Evolutionary conservation across 1,140 invertebrate species (phyloP), one percentile per base, ranked within the genome.

Genomic region (Aphaenogaster floridana): DNA sequence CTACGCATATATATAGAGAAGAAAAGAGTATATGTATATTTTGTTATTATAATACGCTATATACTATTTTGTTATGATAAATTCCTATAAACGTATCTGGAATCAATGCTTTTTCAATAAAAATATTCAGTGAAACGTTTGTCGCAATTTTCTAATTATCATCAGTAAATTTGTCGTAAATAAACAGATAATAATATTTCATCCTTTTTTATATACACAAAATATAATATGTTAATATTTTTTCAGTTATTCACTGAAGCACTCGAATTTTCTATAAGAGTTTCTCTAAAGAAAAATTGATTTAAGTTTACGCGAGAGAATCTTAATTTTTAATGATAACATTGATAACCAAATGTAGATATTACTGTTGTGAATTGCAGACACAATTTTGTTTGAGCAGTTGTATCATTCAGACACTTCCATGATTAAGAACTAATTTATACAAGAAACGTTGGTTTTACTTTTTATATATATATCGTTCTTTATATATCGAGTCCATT

Each of bases 321-420:
- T 15, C n/a, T 69, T 50, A 2, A 21, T n/a, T 74, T 74, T 83
- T 21, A 61, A 48, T 15, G 3, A 61, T 8, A 59, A 36, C 6
- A 61, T 36, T 15, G 3, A 61, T 8, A 59, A 36, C 6, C 11
- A 61, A 61, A 74, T 83, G 3, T 61, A 84, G 69, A 76, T 39
- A 17, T 74, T 34, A 61, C 17, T 48, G 42, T 1, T 84, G 34
- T 21, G 7, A 84, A 61, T 39, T 39, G 28, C 17, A 21, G 17
- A 74, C 9, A 57, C 7, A 84, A 48, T 6, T 61, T 74, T 50
- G n/a, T 74, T 74, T 84, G 42, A 61, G 4, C 80, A 74, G 69
- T 17, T 84, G 69, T 15, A 42, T 8, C 17, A 6, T 15, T 80
- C 45, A 39, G 36, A 57, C 42, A 48, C 2, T 21, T 48, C 0